Base-by-base conservation (phyloP, 2,888 invertebrate genomes). In the Syritta pipiens region DNA sequence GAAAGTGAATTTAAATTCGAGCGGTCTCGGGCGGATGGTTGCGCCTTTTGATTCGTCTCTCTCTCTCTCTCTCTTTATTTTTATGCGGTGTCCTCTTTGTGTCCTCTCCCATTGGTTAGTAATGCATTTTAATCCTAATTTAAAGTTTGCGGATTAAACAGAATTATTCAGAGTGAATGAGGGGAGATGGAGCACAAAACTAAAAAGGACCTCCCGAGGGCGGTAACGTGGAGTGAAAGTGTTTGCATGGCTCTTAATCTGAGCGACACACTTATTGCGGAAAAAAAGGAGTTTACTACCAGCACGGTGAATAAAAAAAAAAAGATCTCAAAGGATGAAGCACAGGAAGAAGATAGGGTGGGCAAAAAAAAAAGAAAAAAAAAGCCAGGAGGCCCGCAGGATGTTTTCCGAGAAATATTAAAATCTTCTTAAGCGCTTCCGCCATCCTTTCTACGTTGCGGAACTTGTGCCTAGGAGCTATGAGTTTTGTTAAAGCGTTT, bases 1-100 rank as follows among this genome's bases (percentile, higher is more conserved):
- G 60, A 68, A 72, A 79, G 65, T 72, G 67, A 79, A 79, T 79
- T 69, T 72, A 49, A 71, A 72, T 37, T 60, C n/a, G n/a, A n/a
- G n/a, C n/a, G n/a, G n/a, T n/a, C n/a, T n/a, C n/a, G n/a, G n/a
- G n/a, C n/a, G n/a, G n/a, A n/a, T n/a, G n/a, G n/a, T n/a, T n/a
- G n/a, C n/a, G n/a, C n/a, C n/a, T n/a, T 26, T 37, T 62, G 22
- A 17, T 14, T 22, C 4, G 10, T n/a, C n/a, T n/a, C 6, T 19
- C 9, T 32, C 19, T 14, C n/a, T 6, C 26, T 40, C 30, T 42
- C 24, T 10, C 17, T 17, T 19, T 17, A 10, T 49, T 17, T n/a
- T n/a, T 26, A 17, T 53, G 32, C 44, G 17, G 3, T 49, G 7
- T 49, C 10, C 19, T 10, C 12, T 17, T 9, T 19, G 20, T 26